These are phyloP conservation scores for Macrochelys suwanniensis DNA, from an alignment of 2,797 vertebrate genomes.

Conservation along the genomic window DNA sequence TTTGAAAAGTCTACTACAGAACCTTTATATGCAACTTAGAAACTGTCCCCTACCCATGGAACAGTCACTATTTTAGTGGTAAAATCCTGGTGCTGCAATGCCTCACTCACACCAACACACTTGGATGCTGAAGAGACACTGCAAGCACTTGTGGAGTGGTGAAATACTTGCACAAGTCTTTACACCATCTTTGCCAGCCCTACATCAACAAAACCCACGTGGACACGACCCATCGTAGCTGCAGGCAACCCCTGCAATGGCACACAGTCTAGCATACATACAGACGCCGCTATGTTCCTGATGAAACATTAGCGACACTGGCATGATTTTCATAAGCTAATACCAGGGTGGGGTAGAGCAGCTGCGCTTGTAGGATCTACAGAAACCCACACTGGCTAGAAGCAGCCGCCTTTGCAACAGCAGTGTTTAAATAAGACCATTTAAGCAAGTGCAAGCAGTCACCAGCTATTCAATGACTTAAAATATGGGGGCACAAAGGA, in stretches of 20 bases:
- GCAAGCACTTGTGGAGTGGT: not conserved
- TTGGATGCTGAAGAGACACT: not conserved
- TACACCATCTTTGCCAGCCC: not conserved
- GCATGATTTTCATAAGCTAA: not conserved
- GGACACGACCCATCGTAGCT: not conserved
- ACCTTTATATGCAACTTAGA: not conserved
- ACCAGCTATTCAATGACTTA: not conserved
- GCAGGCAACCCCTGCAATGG: too few species aligned
- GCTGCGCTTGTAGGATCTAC: not conserved
- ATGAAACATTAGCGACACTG: too few species aligned
- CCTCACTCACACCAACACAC: not conserved
- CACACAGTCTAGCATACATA: too few species aligned
- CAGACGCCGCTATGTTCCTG: not conserved
- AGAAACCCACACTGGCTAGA: not conserved
- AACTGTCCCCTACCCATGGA: not conserved
- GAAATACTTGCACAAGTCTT: too few species aligned
- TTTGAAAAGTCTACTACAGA: not conserved
- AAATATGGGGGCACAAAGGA: not conserved
- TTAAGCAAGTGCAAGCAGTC: not conserved
- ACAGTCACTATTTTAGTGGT: too few species aligned
- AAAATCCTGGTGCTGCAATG: not conserved
- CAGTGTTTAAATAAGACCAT: not conserved
- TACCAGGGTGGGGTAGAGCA: not conserved
- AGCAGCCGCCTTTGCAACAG: not conserved
- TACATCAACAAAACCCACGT: not conserved